Evolutionary conservation across 2,797 vertebrate species (phyloP).

Genomic region (Paratrypauchen microcephalus): DNA sequence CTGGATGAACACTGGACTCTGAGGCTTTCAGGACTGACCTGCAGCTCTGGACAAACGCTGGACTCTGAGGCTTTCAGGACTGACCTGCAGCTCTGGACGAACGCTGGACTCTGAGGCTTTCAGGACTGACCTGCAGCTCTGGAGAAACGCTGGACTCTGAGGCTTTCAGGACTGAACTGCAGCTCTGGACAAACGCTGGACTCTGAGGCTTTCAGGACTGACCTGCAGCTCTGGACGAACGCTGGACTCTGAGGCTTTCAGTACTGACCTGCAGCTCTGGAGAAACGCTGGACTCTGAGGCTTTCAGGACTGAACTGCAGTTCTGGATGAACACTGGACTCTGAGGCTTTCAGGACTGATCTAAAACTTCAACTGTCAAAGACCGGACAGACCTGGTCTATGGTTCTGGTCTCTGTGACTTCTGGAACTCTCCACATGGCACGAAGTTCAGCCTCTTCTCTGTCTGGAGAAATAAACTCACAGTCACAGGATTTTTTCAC

Average conservation of each 20-base stretch:
- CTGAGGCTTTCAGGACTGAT: no score
- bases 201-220: conserved; percentile 81
- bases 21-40: conserved; percentile 80
- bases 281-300: background rate
- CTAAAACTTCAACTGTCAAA: no score
- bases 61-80: conserved; percentile 81
- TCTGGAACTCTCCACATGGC: no score
- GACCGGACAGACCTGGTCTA: background rate
- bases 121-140: conserved; percentile 70
- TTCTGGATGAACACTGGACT: background rate
- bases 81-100: background rate
- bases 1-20: background rate
- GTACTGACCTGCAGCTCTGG: background rate
- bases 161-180: conserved; percentile 80
- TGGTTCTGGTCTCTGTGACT: no score
- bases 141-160: background rate
- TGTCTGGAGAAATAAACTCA: no score
- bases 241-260: no score
- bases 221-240: background rate
- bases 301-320: conserved; percentile 80
- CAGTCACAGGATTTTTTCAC: no score
- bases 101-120: conserved; percentile 61
- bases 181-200: background rate
- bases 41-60: background rate
- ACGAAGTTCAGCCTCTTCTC: no score